Conservation (phyloP, 1,140 invertebrate species). For the Bombus huntii region DNA sequence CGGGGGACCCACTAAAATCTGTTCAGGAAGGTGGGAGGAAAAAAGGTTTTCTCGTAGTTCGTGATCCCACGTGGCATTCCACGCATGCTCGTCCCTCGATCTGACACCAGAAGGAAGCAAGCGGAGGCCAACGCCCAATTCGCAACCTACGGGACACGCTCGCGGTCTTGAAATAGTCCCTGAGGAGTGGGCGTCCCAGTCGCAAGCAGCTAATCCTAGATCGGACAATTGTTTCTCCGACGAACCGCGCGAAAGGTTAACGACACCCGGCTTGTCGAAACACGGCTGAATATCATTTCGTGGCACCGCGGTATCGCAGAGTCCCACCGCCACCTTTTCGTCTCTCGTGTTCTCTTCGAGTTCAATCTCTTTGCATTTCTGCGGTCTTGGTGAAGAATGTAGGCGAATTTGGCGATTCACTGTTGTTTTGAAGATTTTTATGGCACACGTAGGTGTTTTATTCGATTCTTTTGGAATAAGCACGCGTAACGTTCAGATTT, state of each 20-base stretch:
- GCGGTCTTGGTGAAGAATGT: not conserved
- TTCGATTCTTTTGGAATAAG: not conserved
- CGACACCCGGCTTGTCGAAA: conserved; percentile 79
- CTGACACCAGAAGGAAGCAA: conserved; percentile 27
- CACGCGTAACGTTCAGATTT: not conserved
- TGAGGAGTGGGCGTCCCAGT: conserved; percentile 62
- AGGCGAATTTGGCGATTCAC: not conserved
- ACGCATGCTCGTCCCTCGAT: conserved; percentile 36
- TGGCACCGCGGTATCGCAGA: conserved; percentile 68
- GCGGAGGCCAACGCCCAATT: conserved; percentile 75
- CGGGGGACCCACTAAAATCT: conserved; percentile 19
- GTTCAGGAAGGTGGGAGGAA: conserved; percentile 27
- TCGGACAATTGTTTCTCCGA: conserved; percentile 75
- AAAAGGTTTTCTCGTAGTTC: conserved; percentile 24
- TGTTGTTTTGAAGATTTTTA: not conserved
- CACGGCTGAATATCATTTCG: conserved; percentile 77
- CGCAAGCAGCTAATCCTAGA: conserved; percentile 67
- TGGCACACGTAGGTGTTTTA: not conserved
- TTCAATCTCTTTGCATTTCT: no score
- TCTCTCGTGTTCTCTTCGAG: conserved; percentile 2
- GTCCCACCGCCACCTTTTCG: conserved; percentile 46
- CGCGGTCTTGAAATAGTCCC: conserved; percentile 62
- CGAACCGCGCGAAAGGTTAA: conserved; percentile 74
- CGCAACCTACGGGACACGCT: conserved; percentile 65
- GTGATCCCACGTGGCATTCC: conserved; percentile 66